phyloP scores from a whole-genome alignment of 2,888 invertebrate species.

The Camptogramma bilineatum region DNA sequence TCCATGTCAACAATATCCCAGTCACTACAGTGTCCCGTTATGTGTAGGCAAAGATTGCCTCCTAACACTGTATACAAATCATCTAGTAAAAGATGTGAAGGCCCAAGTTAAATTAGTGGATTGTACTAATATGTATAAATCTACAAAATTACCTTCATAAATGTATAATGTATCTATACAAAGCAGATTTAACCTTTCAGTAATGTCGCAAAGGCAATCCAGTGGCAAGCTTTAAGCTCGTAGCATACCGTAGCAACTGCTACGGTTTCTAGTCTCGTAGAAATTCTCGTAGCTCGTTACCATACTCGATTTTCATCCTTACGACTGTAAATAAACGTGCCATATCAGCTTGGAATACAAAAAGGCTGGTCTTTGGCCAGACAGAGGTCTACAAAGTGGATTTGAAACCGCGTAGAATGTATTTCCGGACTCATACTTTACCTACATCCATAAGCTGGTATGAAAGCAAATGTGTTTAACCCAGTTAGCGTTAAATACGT shows the following conservation, averaged over 20 bases:
- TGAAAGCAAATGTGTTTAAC: slow-evolving; percentile 47
- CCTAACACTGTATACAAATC: too few species aligned
- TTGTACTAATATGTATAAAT: background rate
- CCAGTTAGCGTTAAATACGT: slow-evolving; percentile 50
- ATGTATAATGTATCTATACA: background rate
- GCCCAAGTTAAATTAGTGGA: too few species aligned
- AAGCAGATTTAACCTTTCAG: slow-evolving; percentile 24
- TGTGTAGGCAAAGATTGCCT: too few species aligned
- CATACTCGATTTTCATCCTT: slow-evolving; percentile 36
- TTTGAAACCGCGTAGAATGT: slow-evolving; percentile 67
- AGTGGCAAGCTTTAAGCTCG: slow-evolving; percentile 40
- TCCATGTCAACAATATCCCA: too few species aligned
- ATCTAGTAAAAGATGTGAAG: too few species aligned
- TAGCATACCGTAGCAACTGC: slow-evolving; percentile 52
- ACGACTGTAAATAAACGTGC: slow-evolving; percentile 20
- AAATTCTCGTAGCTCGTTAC: slow-evolving; percentile 22
- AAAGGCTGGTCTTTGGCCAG: slow-evolving; percentile 18
- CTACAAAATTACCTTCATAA: background rate
- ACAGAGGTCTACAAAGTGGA: slow-evolving; percentile 60
- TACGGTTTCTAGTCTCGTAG: slow-evolving; percentile 37
- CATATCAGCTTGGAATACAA: slow-evolving; percentile 31
- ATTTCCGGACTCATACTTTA: slow-evolving; percentile 55
- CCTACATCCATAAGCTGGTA: slow-evolving; percentile 24
- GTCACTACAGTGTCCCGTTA: too few species aligned
- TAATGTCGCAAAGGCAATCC: slow-evolving; percentile 26